Evolutionary conservation across 2,888 invertebrate genomes (phyloP), one percentile per base, ranked within the genome.

Genomic region (Archips crataeganus): DNA sequence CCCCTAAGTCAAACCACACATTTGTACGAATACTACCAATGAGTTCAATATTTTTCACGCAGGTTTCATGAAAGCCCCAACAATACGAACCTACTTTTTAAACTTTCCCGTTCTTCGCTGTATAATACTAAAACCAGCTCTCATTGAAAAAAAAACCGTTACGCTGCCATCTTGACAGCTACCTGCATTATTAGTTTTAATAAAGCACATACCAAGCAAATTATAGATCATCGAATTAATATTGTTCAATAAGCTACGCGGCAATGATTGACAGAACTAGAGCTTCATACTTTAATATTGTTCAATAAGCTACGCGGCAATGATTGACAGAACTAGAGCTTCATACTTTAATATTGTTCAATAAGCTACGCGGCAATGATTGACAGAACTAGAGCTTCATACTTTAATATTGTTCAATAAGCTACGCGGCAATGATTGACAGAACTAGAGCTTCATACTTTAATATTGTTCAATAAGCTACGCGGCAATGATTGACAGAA

Each of bases 401-500:
- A 47, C 62, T 61, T 62, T n/a, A n/a, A n/a, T n/a, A n/a, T n/a
- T n/a, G n/a, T n/a, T n/a, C n/a, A n/a, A n/a, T n/a, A n/a, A n/a
- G n/a, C n/a, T n/a, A n/a, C n/a, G n/a, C n/a, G n/a, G n/a, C n/a
- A n/a, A n/a, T 68, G 72, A 72, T 72, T 68, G 72, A 72, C 72
- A 68, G 72, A 72, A 72, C 39, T 62, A 57, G 72, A 68, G 62
- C 72, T 66, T 54, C 71, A 57, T 68, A 47, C 62, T 61, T 62
- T n/a, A n/a, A n/a, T n/a, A n/a, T n/a, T n/a, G n/a, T n/a, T n/a
- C n/a, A n/a, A n/a, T n/a, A n/a, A n/a, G n/a, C n/a, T n/a, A n/a
- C n/a, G n/a, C n/a, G n/a, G n/a, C n/a, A n/a, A n/a, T 68, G 72
- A 72, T 72, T 68, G 72, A 72, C 72, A 68, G 72, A 72, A 72